Evolutionary conservation across 2,797 vertebrate species (phyloP).

Genomic region (Amniataba percoides): DNA sequence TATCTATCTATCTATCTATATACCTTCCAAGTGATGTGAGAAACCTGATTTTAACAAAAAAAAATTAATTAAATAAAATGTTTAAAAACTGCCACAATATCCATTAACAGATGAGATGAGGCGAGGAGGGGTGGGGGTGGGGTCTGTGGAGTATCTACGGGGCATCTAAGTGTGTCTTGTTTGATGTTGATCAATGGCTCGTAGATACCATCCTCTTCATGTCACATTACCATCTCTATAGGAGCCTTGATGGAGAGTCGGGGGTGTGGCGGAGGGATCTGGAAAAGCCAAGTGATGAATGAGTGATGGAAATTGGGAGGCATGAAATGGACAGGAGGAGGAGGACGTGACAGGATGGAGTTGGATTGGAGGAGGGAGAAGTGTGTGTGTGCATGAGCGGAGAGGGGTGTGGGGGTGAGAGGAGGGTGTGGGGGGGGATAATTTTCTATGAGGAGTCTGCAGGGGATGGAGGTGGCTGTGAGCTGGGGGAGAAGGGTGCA

Average conservation of each 20-base stretch:
- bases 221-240: constrained; percentile 81
- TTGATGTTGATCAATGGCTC: constrained; percentile 73
- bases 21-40: neutral
- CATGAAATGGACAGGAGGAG: constrained; percentile 60
- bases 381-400: constrained; percentile 14
- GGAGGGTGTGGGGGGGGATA: constrained; percentile 29
- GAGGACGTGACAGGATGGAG: constrained; percentile 37
- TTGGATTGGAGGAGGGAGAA: constrained; percentile 36
- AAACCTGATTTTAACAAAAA: constrained; percentile 7
- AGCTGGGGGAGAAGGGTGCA: constrained; percentile 18
- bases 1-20: constrained; percentile 23
- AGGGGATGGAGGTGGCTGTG: constrained; percentile 19
- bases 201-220: constrained; percentile 72
- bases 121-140: neutral
- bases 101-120: constrained; percentile 27
- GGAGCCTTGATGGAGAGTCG: constrained; percentile 53
- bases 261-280: neutral
- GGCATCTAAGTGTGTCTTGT: constrained; percentile 49
- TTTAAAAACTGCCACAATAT: neutral
- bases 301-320: constrained; percentile 65
- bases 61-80: neutral
- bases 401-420: neutral
- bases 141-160: neutral
- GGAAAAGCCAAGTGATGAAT: constrained; percentile 56
- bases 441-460: constrained; percentile 53